Conservation (phyloP, 2,797 vertebrate genomes). For the Pangasius djambal region DNA sequence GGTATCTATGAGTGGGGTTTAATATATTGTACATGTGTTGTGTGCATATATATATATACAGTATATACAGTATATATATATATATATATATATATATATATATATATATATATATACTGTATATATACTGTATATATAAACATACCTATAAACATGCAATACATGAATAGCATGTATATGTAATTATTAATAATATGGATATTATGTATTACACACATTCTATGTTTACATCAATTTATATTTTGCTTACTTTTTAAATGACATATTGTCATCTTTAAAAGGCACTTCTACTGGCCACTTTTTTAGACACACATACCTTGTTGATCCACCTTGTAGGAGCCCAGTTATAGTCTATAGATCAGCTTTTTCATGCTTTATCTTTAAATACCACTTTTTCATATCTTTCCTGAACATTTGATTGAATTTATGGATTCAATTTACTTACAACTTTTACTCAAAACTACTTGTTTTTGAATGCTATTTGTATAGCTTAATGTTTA, state of each 20-base stretch:
- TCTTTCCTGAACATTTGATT: not conserved
- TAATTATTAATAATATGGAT: not conserved
- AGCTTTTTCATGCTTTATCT: not conserved
- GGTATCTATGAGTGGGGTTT: not conserved
- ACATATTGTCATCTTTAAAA: not conserved
- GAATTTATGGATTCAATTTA: not conserved
- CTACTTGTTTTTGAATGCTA: not conserved
- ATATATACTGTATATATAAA: not conserved
- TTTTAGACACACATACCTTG: not conserved
- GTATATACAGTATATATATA: too few relatives aligned
- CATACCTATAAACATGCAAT: not conserved
- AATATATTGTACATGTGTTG: not conserved
- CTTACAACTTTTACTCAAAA: not conserved
- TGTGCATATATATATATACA: too few relatives aligned
- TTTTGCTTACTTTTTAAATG: not conserved
- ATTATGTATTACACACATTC: not conserved
- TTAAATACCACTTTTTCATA: not conserved
- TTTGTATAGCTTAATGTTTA: not conserved
- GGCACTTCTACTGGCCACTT: not conserved
- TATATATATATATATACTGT: not conserved
- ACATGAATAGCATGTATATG: not conserved
- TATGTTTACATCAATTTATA: not conserved
- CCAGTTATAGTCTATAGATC: not conserved
- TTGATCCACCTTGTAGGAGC: not conserved
- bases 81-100: too few relatives aligned